A percentile compares a stretch with the other conserved stretches of the same genome.
Evolutionary conservation across 2,797 vertebrate genomes (phyloP).

Genomic region (Acipenser ruthenus): DNA sequence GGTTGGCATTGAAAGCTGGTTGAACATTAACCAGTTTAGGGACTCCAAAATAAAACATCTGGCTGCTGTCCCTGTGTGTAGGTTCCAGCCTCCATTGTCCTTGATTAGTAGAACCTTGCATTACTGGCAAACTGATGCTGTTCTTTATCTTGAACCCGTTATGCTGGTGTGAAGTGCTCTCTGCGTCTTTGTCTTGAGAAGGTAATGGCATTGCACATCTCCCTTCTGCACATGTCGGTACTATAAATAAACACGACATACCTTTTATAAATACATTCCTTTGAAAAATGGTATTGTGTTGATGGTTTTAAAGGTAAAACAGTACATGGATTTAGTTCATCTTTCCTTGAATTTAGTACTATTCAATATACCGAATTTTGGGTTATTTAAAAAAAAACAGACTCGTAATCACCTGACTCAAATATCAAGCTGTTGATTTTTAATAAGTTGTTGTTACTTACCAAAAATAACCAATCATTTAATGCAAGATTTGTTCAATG

Average conservation of each 20-base stretch:
- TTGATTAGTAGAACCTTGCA: background rate
- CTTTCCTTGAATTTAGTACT: no score
- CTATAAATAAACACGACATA: background rate
- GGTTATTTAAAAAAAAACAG: background rate
- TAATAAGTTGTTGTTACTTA: no score
- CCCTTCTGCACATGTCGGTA: conserved; percentile 17
- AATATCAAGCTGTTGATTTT: no score
- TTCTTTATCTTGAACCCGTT: background rate
- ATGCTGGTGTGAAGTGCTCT: background rate
- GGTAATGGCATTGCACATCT: background rate
- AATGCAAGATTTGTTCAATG: no score
- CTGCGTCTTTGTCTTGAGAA: background rate
- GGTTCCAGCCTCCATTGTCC: no score
- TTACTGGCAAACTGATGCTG: conserved; percentile 5
- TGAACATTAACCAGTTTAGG: background rate
- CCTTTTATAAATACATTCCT: no score
- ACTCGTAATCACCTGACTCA: no score
- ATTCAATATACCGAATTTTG: background rate
- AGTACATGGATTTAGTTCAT: no score
- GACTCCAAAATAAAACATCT: background rate
- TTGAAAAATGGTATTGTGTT: no score
- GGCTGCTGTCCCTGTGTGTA: no score
- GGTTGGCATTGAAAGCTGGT: background rate
- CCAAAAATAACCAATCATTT: no score
- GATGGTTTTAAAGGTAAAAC: no score